Evolutionary conservation across 1,140 invertebrate species (phyloP).

Genomic region (Cheumatopsyche charites): DNA sequence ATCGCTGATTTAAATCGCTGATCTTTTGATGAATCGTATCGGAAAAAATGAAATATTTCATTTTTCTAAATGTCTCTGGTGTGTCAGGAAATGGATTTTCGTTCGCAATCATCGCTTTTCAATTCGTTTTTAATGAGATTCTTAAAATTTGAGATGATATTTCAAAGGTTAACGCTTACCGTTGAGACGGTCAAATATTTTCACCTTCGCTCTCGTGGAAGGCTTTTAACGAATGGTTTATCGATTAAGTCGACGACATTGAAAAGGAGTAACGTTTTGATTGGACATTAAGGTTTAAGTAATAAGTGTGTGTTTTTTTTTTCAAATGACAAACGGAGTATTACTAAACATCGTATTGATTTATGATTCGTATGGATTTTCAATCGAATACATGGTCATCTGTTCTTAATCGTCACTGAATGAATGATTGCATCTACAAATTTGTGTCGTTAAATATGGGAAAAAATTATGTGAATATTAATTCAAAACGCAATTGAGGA

Average conservation of each 20-base stretch:
- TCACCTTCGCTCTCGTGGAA: neutral
- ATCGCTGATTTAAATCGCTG: neutral
- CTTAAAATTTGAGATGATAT: neutral
- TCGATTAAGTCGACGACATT: neutral
- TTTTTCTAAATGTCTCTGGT: neutral
- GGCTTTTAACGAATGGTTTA: neutral
- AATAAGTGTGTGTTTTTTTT: too few relatives aligned
- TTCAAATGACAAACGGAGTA: neutral
- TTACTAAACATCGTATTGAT: neutral
- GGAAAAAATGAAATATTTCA: neutral
- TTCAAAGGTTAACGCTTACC: neutral
- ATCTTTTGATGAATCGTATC: neutral
- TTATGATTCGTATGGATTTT: neutral
- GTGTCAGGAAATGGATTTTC: neutral
- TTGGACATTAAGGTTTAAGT: neutral
- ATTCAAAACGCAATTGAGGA: too few relatives aligned
- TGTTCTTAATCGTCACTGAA: too few relatives aligned
- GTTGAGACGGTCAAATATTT: neutral
- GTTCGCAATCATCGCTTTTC: neutral
- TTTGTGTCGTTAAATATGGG: too few relatives aligned
- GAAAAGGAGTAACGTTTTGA: neutral
- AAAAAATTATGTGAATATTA: too few relatives aligned
- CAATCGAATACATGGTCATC: too few relatives aligned
- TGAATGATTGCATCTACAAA: too few relatives aligned
- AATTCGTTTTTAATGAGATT: conserved; percentile 10